Evolutionary conservation across 2,113 vertebrate genomes (phyloP), one percentile per base, ranked within the genome.

Genomic region (Eclectus roratus): DNA sequence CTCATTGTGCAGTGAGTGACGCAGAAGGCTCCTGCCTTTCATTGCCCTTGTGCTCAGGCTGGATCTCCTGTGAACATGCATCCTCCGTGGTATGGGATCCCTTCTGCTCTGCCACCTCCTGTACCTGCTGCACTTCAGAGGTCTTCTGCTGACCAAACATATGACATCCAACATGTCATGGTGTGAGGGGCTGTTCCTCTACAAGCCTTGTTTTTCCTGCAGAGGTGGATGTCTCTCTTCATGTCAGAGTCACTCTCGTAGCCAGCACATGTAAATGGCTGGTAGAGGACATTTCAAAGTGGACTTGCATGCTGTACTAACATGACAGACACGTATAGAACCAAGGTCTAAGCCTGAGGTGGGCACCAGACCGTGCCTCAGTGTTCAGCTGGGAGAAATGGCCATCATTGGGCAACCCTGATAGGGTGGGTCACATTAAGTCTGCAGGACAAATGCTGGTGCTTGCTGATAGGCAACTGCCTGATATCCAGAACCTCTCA

Each of bases 251-350:
- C 28, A 10, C 24, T 43, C 33, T 80, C 19, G 9, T 58, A 80
- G 20, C 41, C 64, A 60, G 47, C 7, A 8, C 19, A 7, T 2
- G 4, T 0, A 12, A 53, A 60, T 0, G 5, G 7, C n/a, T 64
- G 41, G 41, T 11, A 76, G 29, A 44, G 31, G 10, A 24, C 47
- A 5, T 1, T 35, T 33, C 18, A 23, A 63, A 37, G 39, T 14
- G 27, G 6, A 3, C 12, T 37, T 28, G 17, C 41, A 61, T 17
- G 33, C 77, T 46, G 4, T 65, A 33, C 14, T 73, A 39, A 27
- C 2, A 1, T 29, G 44, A 68, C 29, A 17, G 14, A 21, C 50
- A 17, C 35, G 3, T 21, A 39, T 13, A 72, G 37, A 35, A n/a
- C 20, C 2, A 0, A 23, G 7, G 4, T 69, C 55, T 58, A 31